Evolutionary conservation across 1,140 invertebrate species (phyloP).

Genomic region (Lethocerus indicus): DNA sequence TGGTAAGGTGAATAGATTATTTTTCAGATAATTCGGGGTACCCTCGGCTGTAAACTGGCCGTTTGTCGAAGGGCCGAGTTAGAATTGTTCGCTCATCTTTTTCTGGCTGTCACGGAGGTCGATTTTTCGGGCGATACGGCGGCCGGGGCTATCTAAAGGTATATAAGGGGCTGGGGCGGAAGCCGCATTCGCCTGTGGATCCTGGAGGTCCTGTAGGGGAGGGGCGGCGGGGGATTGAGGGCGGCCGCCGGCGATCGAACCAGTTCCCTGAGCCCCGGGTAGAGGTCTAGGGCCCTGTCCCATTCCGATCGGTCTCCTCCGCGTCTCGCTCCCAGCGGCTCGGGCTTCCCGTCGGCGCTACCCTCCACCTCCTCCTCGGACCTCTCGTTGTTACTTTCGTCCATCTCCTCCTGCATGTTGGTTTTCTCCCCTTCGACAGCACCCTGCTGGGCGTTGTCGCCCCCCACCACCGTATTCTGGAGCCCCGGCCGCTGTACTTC

Average conservation of each 20-base stretch:
- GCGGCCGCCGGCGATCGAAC: constrained; percentile 2
- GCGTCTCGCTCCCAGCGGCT: constrained; percentile 6
- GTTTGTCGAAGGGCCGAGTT: too few relatives aligned
- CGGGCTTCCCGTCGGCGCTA: constrained; percentile 7
- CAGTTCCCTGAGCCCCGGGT: constrained; percentile 6
- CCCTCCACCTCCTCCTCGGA: constrained; percentile 9
- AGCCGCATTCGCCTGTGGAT: constrained; percentile 17
- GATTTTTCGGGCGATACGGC: too few relatives aligned
- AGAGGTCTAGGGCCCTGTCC: too few relatives aligned
- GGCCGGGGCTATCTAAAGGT: too few relatives aligned
- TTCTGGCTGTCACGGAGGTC: too few relatives aligned
- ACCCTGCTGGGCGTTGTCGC: constrained; percentile 8
- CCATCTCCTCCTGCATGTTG: background rate
- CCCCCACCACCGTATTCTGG: constrained; percentile 17
- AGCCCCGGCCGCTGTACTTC: constrained; percentile 18
- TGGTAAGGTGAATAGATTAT: too few relatives aligned
- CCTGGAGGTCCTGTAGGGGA: constrained; percentile 10
- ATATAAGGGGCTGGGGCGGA: too few relatives aligned
- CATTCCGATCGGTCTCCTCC: constrained; percentile 2
- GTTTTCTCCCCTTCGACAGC: background rate
- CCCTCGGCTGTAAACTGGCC: too few relatives aligned
- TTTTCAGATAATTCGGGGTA: too few relatives aligned
- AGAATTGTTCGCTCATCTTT: too few relatives aligned
- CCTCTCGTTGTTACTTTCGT: constrained; percentile 1
- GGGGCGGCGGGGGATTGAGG: constrained; percentile 6